Evolutionary conservation across 2,113 vertebrate species (phyloP), one percentile per base, ranked within the genome.

Genomic region (Thryonomys swinderianus): DNA sequence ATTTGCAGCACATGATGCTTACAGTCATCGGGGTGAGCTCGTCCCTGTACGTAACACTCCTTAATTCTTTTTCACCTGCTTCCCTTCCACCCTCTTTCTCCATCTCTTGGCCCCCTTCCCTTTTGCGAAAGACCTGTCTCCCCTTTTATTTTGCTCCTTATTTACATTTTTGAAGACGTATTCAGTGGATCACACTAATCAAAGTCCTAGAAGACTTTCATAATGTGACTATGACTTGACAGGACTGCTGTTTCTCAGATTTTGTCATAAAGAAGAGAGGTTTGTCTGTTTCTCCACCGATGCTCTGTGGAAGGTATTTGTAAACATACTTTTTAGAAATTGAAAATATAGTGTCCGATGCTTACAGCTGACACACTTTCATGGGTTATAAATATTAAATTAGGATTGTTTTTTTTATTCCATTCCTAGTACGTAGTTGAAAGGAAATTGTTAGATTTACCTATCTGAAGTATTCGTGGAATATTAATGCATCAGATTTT

Each of bases 401-500:
- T 45, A 88, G 48, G 91, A 69, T 80, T 95, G 40, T 95, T 48
- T 92, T 96, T 92, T 78, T 76, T 90, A 92, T 83, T 90, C 62
- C 55, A 88, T 83, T 88, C 51, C 67, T 66, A 91, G 51, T 37
- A 74, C 25, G 85, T 10, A 96, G 71, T 79, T 92, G 55, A 95
- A 96, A 96, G 66, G 42, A 96, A 94, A 96, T 88, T 79, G 81
- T 61, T 88, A 86, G 45, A 88, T 85, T 92, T 88, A 90, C 32
- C n/a, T 73, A 92, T 80, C 51, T 13, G 42, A 23, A 59, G 17
- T 83, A 91, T 64, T 95, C 91, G 85, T 84, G 45, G 83, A 96
- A 95, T 95, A 95, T 85, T 96, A 94, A 95, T 96, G 51, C 4
- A 61, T 27, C 96, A 82, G 37, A 78, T 96, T 96, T 90, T 66